These are phyloP conservation scores for Perognathus longimembris DNA, from an alignment of 2,113 vertebrate species.

Conservation along the genomic window DNA sequence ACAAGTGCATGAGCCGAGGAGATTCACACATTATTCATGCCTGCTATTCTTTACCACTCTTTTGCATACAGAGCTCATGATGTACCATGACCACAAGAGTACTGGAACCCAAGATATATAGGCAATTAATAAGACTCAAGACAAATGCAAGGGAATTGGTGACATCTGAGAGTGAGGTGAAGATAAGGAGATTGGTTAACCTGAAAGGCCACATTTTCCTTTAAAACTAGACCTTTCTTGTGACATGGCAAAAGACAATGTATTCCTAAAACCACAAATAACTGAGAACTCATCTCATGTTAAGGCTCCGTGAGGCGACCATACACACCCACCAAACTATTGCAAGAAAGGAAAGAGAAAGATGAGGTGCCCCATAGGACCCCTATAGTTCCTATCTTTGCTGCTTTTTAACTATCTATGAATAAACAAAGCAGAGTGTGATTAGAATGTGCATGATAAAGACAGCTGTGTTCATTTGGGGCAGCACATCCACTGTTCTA, in stretches of 20 bases:
- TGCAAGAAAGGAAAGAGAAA: not conserved
- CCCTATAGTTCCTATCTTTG: not conserved
- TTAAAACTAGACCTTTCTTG: not conserved
- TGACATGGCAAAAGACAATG: not conserved
- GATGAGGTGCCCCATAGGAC: not conserved
- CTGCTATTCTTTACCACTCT: not conserved
- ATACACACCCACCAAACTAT: not conserved
- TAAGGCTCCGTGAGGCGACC: not conserved
- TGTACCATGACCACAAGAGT: not conserved
- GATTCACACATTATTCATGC: rapidly evolving
- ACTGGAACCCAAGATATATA: not conserved
- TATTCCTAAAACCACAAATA: not conserved
- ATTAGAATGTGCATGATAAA: not conserved
- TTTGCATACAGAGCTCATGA: not conserved
- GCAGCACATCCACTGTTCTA: not conserved
- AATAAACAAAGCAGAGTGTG: not conserved
- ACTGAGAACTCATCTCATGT: not conserved
- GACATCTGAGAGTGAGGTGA: not conserved
- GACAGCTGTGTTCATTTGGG: not conserved
- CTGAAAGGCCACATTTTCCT: not conserved
- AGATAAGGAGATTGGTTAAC: not conserved
- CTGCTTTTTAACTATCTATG: not conserved
- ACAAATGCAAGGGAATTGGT: not conserved
- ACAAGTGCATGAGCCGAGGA: rapidly evolving
- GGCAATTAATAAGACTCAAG: not conserved